Evolutionary conservation across 1,140 invertebrate genomes (phyloP), one percentile per base, ranked within the genome.

Genomic region (Thaumetopoea pityocampa): DNA sequence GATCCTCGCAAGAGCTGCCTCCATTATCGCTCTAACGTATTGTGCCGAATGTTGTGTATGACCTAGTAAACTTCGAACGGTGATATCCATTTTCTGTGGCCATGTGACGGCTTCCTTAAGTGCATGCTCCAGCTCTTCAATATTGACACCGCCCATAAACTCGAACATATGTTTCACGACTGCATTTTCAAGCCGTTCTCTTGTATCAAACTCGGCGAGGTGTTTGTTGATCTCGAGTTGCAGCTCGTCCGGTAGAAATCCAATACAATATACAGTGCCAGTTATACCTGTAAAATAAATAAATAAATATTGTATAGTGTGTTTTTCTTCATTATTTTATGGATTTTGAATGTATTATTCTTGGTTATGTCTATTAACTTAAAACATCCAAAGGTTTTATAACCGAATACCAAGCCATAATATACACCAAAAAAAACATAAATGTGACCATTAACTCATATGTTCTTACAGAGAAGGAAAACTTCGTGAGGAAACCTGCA

Each of bases 221-320:
- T 66, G 47, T 5, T 61, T 41, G 24, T 56, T 38, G 4, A 79
- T 45, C 1, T 30, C 12, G 1, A 16, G 20, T 23, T 47, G 43
- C 17, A 73, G 42, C 19, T 67, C 53, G 3, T 59, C 35, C 0
- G 71, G 74, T 5, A 51, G 14, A n/a, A 43, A 38, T 0, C 70
- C 73, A 1, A 79, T 26, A 17, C 67, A 79, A 28, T 58, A 79
- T 1, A 79, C 51, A 1, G 65, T 69, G 6, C 74, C 74, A 6
- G 24, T 61, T 1, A 69, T 17, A 6, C 19, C 15, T 47, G n/a
- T 16, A 17, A 29, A 20, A n/a, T n/a, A n/a, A n/a, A n/a, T n/a
- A n/a, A n/a, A n/a, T n/a, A n/a, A n/a, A n/a, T n/a, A n/a, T n/a
- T n/a, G n/a, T n/a, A n/a, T n/a, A n/a, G n/a, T n/a, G n/a, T n/a